Evolutionary conservation across 2,113 vertebrate genomes (phyloP).

Genomic region (Amphiprion percula): DNA sequence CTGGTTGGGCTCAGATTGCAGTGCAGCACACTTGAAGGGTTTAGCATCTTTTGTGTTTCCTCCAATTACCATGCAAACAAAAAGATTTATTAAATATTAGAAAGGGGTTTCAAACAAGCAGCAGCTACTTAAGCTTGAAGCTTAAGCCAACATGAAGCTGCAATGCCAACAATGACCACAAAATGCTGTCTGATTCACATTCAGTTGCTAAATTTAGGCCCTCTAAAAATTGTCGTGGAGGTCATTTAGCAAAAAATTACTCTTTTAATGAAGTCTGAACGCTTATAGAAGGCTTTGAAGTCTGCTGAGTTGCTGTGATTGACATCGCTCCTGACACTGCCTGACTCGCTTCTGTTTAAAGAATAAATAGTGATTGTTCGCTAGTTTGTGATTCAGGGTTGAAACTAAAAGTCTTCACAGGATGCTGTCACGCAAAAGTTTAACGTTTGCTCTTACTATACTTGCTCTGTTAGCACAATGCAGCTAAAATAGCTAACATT

Average conservation of each 20-base stretch:
- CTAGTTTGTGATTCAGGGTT: too few relatives aligned
- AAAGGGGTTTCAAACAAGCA: slow-evolving; percentile 6
- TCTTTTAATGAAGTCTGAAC: background rate
- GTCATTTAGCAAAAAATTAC: background rate
- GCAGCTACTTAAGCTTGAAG: background rate
- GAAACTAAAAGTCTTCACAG: too few relatives aligned
- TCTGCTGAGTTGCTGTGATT: background rate
- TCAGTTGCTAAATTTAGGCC: too few relatives aligned
- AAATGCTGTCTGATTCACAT: background rate
- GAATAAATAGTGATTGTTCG: too few relatives aligned
- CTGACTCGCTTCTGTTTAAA: background rate
- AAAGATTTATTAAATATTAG: slow-evolving; percentile 18
- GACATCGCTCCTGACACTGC: background rate
- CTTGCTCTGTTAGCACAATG: too few relatives aligned
- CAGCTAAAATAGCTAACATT: too few relatives aligned
- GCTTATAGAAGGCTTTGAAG: background rate
- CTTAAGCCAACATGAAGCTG: background rate
- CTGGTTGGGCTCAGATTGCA: slow-evolving; percentile 60
- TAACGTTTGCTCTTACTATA: too few relatives aligned
- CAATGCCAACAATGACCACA: background rate
- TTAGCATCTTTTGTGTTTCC: slow-evolving; percentile 52
- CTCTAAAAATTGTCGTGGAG: background rate
- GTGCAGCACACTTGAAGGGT: slow-evolving; percentile 58
- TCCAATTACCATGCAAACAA: slow-evolving; percentile 15
- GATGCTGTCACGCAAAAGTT: too few relatives aligned